Conservation (phyloP, 2,888 invertebrate genomes). For the Bimastos eiseni region DNA sequence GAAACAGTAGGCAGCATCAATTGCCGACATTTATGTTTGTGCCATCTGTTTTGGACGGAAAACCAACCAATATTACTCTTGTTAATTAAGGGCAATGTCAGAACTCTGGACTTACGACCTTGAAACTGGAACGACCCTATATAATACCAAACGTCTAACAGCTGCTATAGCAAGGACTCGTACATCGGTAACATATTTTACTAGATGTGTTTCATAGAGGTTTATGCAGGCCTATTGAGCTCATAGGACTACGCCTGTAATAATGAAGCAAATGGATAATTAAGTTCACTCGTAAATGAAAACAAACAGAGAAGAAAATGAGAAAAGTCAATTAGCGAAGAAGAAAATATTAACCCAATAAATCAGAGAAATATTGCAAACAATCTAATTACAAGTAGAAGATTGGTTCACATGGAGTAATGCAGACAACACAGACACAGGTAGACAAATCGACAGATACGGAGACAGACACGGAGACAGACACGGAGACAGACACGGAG, state of each 20-base stretch:
- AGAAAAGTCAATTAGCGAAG: no score
- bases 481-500: neutral
- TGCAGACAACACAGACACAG: neutral
- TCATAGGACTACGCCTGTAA: neutral
- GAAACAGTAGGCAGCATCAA: neutral
- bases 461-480: neutral
- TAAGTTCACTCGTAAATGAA: neutral
- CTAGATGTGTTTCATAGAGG: no score
- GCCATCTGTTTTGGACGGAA: neutral
- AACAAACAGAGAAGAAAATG: neutral
- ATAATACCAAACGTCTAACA: no score
- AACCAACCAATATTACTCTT: neutral
- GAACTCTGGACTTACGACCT: neutral
- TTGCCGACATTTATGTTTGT: neutral
- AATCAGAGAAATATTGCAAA: neutral
- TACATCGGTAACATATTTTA: no score
- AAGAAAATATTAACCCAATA: neutral
- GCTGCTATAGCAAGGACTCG: no score
- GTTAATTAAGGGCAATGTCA: neutral
- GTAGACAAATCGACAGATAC: neutral
- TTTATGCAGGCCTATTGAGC: neutral
- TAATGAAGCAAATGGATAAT: neutral
- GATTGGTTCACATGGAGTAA: neutral
- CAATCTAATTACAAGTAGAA: neutral
- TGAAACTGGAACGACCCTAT: neutral